Conservation (phyloP, 1,140 invertebrate genomes). For the Tigriopus japonicus region DNA sequence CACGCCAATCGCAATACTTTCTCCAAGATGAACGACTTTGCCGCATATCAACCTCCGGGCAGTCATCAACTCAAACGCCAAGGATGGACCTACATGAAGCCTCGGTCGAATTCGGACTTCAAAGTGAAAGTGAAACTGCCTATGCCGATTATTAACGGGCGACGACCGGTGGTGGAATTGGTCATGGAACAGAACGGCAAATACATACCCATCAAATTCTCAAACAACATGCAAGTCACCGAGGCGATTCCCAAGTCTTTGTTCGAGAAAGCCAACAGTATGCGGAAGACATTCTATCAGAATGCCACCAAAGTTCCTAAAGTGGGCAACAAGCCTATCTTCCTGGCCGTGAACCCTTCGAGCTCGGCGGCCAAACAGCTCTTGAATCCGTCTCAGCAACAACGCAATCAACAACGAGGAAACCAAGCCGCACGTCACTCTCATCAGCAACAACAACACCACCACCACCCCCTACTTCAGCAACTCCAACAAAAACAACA, state of each 20-base stretch:
- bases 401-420: not conserved
- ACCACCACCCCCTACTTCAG: not conserved
- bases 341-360: slow-evolving; percentile 8
- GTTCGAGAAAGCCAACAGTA: not conserved
- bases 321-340: slow-evolving; percentile 1
- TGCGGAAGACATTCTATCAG: not conserved
- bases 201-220: slow-evolving; percentile 13
- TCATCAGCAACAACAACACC: slow-evolving; percentile 2
- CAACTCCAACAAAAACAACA: not conserved
- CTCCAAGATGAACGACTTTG: not conserved
- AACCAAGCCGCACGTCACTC: not conserved
- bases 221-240: slow-evolving; percentile 11
- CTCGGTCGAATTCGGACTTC: not conserved
- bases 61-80: not conserved
- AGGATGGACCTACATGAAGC: not conserved
- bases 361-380: not conserved
- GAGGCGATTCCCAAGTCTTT: not conserved
- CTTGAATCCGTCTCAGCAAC: not conserved
- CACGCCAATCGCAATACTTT: not conserved
- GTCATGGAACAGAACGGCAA: slow-evolving; percentile 1
- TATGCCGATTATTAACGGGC: slow-evolving; percentile 1
- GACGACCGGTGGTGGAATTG: slow-evolving; percentile 9
- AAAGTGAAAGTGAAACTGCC: slow-evolving; percentile 10
- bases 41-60: not conserved
- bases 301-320: slow-evolving; percentile 9